Evolutionary conservation across 2,888 invertebrate species (phyloP), one percentile per base, ranked within the genome.

Genomic region (Chymomyza caudatula): DNA sequence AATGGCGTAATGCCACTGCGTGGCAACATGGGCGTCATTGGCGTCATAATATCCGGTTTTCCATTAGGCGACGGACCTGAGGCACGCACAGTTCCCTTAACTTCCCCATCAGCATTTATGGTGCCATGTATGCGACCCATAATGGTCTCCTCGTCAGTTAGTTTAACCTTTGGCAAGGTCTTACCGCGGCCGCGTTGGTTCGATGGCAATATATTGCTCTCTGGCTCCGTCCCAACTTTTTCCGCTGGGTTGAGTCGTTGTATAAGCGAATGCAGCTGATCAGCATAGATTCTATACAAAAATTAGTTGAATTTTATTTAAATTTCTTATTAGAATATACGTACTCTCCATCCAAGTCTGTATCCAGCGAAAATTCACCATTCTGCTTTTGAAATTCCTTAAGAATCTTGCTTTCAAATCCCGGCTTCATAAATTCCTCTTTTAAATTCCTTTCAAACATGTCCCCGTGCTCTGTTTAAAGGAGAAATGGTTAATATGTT

Each of bases 281-380:
- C 90, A 0, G 87, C 77, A 69, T 88, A 89, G 53, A 90, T 89
- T 82, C 90, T 90, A 25, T 2, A 25, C 3, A 11, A 4, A n/a
- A 15, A 3, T 47, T 8, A 4, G 20, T 59, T 59, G 15, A 23
- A 4, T 19, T 53, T 43, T 20, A n/a, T 8, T 44, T 37, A 3
- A 17, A 60, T 17, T 51, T 52, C 6, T 19, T 29, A 37, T 42
- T 13, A 6, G 42, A 37, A 17, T 8, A 19, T 29, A 74, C 85
- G 82, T 88, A 93, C 93, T 91, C 92, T 84, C 92, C 93, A 90
- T 93, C 93, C 74, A 93, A 84, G 80, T 92, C 92, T 54, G 88
- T 88, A 80, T 93, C 93, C 23, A 88, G 64, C 6, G 87, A 74
- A 8, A 69, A 84, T 37, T 86, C 89, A 1, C 52, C 43, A 61